Percentiles rank a stretch among this genome's conserved stretches.
Evolutionary conservation across 2,113 vertebrate species (phyloP).

Genomic region (Muscicapa adusta): DNA sequence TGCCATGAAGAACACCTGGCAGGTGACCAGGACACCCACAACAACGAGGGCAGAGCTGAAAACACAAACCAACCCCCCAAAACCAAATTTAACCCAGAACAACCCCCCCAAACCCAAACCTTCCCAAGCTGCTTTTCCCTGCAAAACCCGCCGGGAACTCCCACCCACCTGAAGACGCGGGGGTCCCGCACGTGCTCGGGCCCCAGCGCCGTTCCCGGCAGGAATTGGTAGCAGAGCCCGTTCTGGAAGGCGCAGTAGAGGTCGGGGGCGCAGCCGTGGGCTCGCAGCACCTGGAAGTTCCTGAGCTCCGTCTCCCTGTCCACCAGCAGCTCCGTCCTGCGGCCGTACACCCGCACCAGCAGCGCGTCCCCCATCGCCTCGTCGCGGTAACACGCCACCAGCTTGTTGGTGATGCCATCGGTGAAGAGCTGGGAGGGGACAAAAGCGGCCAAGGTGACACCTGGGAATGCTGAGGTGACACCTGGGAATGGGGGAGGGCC

Average conservation of each 20-base stretch:
- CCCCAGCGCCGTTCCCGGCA: slow-evolving; percentile 88
- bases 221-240: slow-evolving; percentile 94
- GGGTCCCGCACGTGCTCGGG: slow-evolving; percentile 88
- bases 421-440: slow-evolving; percentile 83
- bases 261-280: slow-evolving; percentile 89
- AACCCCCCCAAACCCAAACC: too few species aligned
- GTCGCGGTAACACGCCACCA: slow-evolving; percentile 89
- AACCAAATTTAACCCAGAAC: too few species aligned
- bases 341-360: slow-evolving; percentile 91
- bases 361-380: slow-evolving; percentile 84
- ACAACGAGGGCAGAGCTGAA: too few species aligned
- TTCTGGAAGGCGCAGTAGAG: slow-evolving; percentile 97
- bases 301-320: slow-evolving; percentile 93
- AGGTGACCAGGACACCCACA: too few species aligned
- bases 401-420: slow-evolving; percentile 96
- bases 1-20: too few species aligned
- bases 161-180: slow-evolving; percentile 80
- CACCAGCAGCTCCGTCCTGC: slow-evolving; percentile 92
- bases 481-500: fast-evolving
- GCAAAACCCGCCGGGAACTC: too few species aligned
- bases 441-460: fast-evolving
- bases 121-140: too few species aligned
- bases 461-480: neutral
- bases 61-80: too few species aligned
- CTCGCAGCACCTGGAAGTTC: slow-evolving; percentile 92